Evolutionary conservation across 2,797 vertebrate species (phyloP), one percentile per base, ranked within the genome.

Genomic region (Tragelaphus oryx): DNA sequence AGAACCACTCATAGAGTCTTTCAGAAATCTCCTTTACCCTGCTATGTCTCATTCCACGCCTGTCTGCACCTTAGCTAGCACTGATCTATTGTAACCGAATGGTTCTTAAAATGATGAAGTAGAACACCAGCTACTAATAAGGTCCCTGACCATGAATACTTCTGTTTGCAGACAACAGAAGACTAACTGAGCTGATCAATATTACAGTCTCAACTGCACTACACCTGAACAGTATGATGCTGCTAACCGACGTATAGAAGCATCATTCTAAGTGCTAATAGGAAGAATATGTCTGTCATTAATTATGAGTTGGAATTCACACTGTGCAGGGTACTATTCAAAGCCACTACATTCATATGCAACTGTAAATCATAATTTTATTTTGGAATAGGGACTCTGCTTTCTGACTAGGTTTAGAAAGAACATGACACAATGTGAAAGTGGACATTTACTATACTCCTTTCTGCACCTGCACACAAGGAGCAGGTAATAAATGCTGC

Each of bases 361-460:
- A 74, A 52, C 33, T 55, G 30, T 82, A 94, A 95, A 85, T 88
- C 26, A 79, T 44, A 6, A 10, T 80, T 93, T 95, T 57, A 91
- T 96, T 95, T 74, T 22, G 41, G 24, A 92, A 55, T n/a, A 85
- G 41, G n/a, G 20, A 79, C 24, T 30, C 30, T 60, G 44, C n/a
- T 94, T 95, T 91, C 87, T 78, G 12, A 41, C 62, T 59, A 57
- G 37, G 24, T 90, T 87, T 88, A 24, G 30, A 93, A 74, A 79
- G 57, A 88, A 88, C 8, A 16, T 84, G 91, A 71, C 24, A 95
- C 48, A n/a, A 24, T 33, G 33, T 85, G 74, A 95, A 93, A 92
- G 48, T 75, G 54, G 54, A 86, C 89, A 82, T 90, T 88, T 92
- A 95, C 88, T 92, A 88, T 60, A 46, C 33, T 75, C 59, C 26